Base-by-base conservation (phyloP, 2,797 vertebrate genomes). In the Siniperca undulata region DNA sequence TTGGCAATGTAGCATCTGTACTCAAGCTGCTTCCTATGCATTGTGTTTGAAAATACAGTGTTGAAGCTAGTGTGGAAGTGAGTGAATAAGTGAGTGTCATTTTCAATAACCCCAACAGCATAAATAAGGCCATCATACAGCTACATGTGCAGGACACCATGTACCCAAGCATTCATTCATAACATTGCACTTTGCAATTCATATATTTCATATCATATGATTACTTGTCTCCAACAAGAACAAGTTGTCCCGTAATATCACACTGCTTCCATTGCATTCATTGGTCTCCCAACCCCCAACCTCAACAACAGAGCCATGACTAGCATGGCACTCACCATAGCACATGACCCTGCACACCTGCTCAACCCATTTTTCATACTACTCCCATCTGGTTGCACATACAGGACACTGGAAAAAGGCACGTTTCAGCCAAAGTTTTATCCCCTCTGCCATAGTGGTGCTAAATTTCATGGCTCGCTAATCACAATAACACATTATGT, bases 141-240 rank as follows among this genome's bases (percentile, higher is more conserved):
- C 3, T 24, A 50, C 38, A 66, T 1, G 17, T 70, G 38, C 8
- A 65, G 81, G 46, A 65, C 79, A 84, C 34, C 69, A 60, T 71
- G 82, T 81, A 78, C 72, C 34, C 58, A 55, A 48, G 50, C 22
- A 38, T 19, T 36, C 22, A 36, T n/a, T 77, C 24, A 56, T 19
- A 82, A 50, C 36, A 22, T 20, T 38, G 13, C n/a, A 34, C 36
- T 77, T 74, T 75, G 36, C 27, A 60, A n/a, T 48, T 60, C 5
- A 50, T 48, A 59, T 64, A 60, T n/a, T 48, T 68, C 3, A 55
- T 48, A 59, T 64, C 52, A 52, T 52, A 40, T 59, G 12, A 71
- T 36, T 17, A 50, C 48, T 46, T 52, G 17, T 24, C 48, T 55
- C 19, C n/a, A 65, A 14, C 24, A 10, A 53, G 6, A 44, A 22